Percentiles rank a stretch among this genome's conserved stretches.
Conservation (phyloP, 2,113 vertebrate species). For the Pituophis catenifer region DNA sequence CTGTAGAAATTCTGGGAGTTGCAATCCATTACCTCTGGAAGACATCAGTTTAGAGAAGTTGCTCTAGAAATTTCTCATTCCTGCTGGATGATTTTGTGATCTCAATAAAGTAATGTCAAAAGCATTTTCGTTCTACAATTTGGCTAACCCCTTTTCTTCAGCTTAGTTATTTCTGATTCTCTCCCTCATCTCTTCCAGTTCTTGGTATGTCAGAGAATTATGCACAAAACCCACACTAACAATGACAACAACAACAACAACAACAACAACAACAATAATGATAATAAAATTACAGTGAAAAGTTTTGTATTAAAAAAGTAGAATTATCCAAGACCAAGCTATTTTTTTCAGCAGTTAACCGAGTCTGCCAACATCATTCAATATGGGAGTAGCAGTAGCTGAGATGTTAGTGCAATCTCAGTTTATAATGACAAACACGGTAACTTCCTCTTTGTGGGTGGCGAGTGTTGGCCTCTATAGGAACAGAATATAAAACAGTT, state of each 20-base stretch:
- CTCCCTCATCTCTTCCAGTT: not conserved
- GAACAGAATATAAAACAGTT: not conserved
- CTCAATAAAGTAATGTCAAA: not conserved
- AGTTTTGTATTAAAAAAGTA: not conserved
- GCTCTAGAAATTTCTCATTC: not conserved
- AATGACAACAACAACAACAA: too few species aligned
- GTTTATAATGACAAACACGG: not conserved
- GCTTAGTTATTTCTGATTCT: not conserved
- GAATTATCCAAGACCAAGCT: not conserved
- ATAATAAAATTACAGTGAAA: not conserved
- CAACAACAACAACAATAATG: too few species aligned
- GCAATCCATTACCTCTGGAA: not conserved
- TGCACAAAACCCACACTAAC: too few species aligned
- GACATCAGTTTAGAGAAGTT: not conserved
- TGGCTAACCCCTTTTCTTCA: not conserved
- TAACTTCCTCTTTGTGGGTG: not conserved
- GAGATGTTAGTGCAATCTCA: not conserved
- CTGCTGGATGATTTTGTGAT: not conserved
- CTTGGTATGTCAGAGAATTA: not conserved
- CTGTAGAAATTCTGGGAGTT: not conserved
- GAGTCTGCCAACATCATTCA: not conserved
- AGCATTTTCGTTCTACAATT: not conserved
- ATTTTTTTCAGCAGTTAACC: not conserved
- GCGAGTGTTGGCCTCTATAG: not conserved
- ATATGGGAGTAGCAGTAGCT: not conserved